Percentiles rank a stretch among this genome's conserved stretches.
phyloP scores from a whole-genome alignment of 2,888 invertebrate genomes.

The Lydus trimaculatus region DNA sequence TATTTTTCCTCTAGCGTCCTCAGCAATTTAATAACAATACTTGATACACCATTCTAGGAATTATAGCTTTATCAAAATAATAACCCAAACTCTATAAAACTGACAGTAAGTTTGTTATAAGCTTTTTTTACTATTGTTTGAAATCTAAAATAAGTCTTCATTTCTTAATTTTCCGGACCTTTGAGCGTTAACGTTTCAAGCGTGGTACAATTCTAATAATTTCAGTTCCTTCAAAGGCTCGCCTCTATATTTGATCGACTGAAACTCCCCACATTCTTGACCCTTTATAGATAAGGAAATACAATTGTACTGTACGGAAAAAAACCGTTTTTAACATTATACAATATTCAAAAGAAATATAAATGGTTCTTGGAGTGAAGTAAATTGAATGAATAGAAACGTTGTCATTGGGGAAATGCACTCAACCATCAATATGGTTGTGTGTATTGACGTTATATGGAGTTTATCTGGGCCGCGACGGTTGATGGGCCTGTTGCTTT shows the following conservation, averaged over 20 bases:
- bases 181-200: too few relatives aligned
- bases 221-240: not conserved
- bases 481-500: constrained; percentile 39
- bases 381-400: constrained; percentile 34
- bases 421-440: constrained; percentile 26
- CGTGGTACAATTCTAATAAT: too few relatives aligned
- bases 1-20: not conserved
- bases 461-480: constrained; percentile 30
- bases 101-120: not conserved
- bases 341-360: constrained; percentile 38
- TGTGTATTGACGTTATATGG: constrained; percentile 20
- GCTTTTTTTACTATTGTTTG: not conserved
- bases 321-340: constrained; percentile 16
- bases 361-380: constrained; percentile 33
- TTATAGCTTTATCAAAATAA: not conserved
- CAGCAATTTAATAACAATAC: constrained; percentile 4
- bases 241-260: not conserved
- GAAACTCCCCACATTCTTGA: constrained; percentile 24
- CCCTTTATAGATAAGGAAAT: constrained; percentile 17
- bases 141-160: not conserved
- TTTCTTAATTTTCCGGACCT: not conserved
- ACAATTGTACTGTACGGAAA: constrained; percentile 13
- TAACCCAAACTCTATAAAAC: not conserved
- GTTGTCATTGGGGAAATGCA: constrained; percentile 40
- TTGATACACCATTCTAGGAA: not conserved